A percentile compares a stretch with the other conserved stretches of the same genome.
These are phyloP conservation scores for Camarhynchus parvulus DNA, from an alignment of 2,113 vertebrate species.

Conservation along the genomic window DNA sequence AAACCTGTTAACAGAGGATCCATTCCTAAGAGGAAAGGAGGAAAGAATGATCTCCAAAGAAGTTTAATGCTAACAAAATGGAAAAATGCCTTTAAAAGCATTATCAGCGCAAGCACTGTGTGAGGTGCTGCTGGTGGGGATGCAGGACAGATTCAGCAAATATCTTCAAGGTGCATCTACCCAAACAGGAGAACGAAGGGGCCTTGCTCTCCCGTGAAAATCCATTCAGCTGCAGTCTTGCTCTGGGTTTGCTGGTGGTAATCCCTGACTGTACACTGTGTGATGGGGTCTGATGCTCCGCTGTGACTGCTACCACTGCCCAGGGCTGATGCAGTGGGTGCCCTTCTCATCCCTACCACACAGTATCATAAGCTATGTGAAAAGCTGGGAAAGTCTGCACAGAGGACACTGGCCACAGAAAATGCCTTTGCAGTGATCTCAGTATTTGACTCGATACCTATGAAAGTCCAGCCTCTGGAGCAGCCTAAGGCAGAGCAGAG, in stretches of 20 bases:
- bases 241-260: background rate
- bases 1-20: constrained; percentile 24
- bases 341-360: background rate
- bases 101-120: background rate
- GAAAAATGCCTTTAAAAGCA: background rate
- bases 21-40: background rate
- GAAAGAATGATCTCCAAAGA: background rate
- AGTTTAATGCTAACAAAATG: background rate
- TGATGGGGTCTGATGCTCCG: background rate
- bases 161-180: background rate
- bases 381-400: background rate
- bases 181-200: background rate
- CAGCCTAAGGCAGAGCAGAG: background rate
- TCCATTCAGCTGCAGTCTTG: background rate
- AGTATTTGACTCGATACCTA: background rate
- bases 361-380: background rate
- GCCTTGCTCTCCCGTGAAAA: background rate
- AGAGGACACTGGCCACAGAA: background rate
- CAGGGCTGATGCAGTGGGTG: background rate
- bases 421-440: background rate
- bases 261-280: background rate
- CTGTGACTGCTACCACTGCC: background rate
- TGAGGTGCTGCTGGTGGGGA: background rate
- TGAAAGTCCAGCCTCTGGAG: background rate
- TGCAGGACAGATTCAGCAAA: background rate